Conservation (phyloP, 1,140 invertebrate genomes). For the Drosophila novamexicana region DNA sequence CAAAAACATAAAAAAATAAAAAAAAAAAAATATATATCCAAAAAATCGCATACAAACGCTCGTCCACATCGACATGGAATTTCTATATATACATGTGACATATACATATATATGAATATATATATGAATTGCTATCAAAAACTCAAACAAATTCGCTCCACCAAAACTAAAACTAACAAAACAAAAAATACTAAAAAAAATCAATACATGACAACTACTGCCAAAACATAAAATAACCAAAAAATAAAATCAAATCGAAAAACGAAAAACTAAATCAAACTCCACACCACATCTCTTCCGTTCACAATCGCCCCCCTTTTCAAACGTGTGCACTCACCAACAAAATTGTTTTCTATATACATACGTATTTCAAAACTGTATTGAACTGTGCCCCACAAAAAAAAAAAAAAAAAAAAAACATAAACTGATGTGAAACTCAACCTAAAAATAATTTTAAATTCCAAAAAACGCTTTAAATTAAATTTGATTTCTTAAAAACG, state of each 20-base stretch:
- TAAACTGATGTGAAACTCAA: conserved; percentile 50
- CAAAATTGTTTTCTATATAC: conserved; percentile 43
- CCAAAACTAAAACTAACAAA: conserved; percentile 47
- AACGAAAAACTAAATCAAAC: conserved; percentile 29
- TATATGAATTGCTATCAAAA: conserved; percentile 51
- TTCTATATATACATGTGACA: conserved; percentile 44
- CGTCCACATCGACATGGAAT: conserved; percentile 66
- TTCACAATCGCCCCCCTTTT: conserved; percentile 28
- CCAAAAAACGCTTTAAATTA: conserved; percentile 54
- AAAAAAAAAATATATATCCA: conserved; percentile 42
- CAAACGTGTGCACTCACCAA: conserved; percentile 50
- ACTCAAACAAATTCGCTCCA: conserved; percentile 47
- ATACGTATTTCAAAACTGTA: conserved; percentile 32
- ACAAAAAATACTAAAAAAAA: conserved; percentile 38
- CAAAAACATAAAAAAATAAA: conserved; percentile 44
- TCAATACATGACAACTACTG: conserved; percentile 32
- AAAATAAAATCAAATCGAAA: conserved; percentile 8
- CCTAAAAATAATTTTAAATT: conserved; percentile 53
- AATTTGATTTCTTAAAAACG: conserved; percentile 40
- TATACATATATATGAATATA: conserved; percentile 30
- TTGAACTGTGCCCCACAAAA: conserved; percentile 33
- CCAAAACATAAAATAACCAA: conserved; percentile 18
- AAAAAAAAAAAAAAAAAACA: conserved; percentile 28
- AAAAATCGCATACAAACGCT: conserved; percentile 60
- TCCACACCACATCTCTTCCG: conserved; percentile 40